phyloP scores from a whole-genome alignment of 2,888 invertebrate species.

The Pteria penguin region DNA sequence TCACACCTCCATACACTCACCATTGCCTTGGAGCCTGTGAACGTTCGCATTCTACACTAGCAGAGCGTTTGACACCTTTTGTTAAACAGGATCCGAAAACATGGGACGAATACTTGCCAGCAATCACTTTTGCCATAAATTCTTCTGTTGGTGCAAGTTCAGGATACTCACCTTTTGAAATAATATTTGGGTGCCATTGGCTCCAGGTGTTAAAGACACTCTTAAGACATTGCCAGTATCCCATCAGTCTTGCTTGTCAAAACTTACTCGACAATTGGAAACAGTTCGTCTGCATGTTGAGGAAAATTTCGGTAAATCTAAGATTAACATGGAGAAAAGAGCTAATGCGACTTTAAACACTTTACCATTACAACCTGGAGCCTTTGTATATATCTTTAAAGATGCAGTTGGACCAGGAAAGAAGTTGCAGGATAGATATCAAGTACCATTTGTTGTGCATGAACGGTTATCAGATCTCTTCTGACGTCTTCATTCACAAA shows the following conservation, averaged over 20 bases:
- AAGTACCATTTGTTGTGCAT: slow-evolving; percentile 46
- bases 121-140: slow-evolving; percentile 27
- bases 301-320: slow-evolving; percentile 18
- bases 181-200: slow-evolving; percentile 28
- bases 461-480: slow-evolving; percentile 38
- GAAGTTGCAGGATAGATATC: slow-evolving; percentile 44
- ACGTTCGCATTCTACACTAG: neutral
- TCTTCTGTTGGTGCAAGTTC: slow-evolving; percentile 19
- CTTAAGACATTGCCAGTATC: no score
- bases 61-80: slow-evolving; percentile 1
- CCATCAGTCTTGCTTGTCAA: neutral
- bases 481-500: no score
- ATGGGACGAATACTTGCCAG: neutral
- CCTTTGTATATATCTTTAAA: slow-evolving; percentile 47
- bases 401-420: slow-evolving; percentile 38
- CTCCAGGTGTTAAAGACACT: neutral
- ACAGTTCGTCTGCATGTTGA: slow-evolving; percentile 13
- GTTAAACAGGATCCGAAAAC: neutral
- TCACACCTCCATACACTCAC: slow-evolving; percentile 1
- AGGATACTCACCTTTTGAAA: slow-evolving; percentile 35
- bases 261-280: neutral
- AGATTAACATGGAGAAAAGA: slow-evolving; percentile 17
- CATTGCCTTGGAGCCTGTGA: slow-evolving; percentile 21
- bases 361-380: slow-evolving; percentile 30
- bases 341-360: slow-evolving; percentile 21